These are phyloP conservation scores for Halictus ligatus DNA, from an alignment of 2,888 invertebrate genomes.

Conservation along the genomic window DNA sequence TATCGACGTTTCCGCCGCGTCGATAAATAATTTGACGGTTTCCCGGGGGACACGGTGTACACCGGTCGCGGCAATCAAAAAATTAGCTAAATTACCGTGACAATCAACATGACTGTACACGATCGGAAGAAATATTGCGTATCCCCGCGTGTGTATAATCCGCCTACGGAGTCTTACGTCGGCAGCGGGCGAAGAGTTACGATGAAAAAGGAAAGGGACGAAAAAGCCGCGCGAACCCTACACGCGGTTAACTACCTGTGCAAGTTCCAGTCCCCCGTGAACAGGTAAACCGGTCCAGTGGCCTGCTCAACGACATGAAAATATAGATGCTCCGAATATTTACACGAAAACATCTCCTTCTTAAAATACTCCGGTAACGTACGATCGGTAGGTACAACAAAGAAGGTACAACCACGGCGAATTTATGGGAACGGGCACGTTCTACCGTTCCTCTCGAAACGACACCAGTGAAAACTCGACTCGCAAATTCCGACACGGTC, in stretches of 20 bases:
- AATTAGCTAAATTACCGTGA: constrained; percentile 34
- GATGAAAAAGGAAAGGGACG: constrained; percentile 48
- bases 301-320: constrained; percentile 47
- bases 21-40: neutral
- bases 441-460: neutral
- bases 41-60: neutral
- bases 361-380: neutral
- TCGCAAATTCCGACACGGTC: neutral
- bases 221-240: constrained; percentile 58
- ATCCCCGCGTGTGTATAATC: constrained; percentile 35
- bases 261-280: constrained; percentile 68
- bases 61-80: constrained; percentile 7
- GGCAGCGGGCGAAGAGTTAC: constrained; percentile 62
- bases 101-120: constrained; percentile 21
- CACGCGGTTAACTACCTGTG: constrained; percentile 70
- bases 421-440: neutral
- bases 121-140: constrained; percentile 44
- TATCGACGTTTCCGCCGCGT: neutral
- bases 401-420: neutral
- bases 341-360: constrained; percentile 31
- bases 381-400: neutral
- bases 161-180: constrained; percentile 44
- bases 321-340: constrained; percentile 60
- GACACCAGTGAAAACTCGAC: neutral
- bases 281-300: constrained; percentile 74